Conservation (phyloP, 2,888 invertebrate genomes). For the Clivina fossor region DNA sequence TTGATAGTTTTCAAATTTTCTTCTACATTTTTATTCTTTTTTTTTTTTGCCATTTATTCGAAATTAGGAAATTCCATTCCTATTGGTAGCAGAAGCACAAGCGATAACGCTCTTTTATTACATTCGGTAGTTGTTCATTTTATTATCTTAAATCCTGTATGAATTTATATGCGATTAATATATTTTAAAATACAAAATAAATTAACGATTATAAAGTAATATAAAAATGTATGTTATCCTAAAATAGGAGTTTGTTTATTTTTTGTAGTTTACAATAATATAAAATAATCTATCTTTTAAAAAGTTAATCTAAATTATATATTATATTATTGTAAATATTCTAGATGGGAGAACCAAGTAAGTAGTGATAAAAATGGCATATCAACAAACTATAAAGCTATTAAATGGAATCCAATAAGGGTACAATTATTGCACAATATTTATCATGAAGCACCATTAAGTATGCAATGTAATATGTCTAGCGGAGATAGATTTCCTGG, state of each 20-base stretch:
- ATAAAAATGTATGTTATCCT: too few species aligned
- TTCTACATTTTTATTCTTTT: conserved; percentile 13
- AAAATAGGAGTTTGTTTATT: conserved; percentile 64
- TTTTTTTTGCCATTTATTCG: conserved; percentile 8
- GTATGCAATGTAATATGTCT: conserved; percentile 96
- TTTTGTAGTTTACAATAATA: background rate
- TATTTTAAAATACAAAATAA: too few species aligned
- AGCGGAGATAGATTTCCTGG: conserved; percentile 86
- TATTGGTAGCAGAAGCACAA: conserved; percentile 9
- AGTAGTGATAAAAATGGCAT: conserved; percentile 68
- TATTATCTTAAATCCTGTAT: too few species aligned
- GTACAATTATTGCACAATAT: conserved; percentile 72
- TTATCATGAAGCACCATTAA: conserved; percentile 82
- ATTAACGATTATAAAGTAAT: too few species aligned
- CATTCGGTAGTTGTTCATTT: conserved; percentile 4
- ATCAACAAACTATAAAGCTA: conserved; percentile 77
- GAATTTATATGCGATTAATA: too few species aligned
- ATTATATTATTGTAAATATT: conserved; percentile 40
- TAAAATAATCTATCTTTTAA: background rate
- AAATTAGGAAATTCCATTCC: conserved; percentile 15
- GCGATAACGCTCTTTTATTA: conserved; percentile 6
- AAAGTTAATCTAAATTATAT: background rate
- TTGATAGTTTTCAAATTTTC: conserved; percentile 10
- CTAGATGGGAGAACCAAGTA: conserved; percentile 76
- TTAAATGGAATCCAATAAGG: conserved; percentile 83